Evolutionary conservation across 2,113 vertebrate species (phyloP).

Genomic region (Channa maculata): DNA sequence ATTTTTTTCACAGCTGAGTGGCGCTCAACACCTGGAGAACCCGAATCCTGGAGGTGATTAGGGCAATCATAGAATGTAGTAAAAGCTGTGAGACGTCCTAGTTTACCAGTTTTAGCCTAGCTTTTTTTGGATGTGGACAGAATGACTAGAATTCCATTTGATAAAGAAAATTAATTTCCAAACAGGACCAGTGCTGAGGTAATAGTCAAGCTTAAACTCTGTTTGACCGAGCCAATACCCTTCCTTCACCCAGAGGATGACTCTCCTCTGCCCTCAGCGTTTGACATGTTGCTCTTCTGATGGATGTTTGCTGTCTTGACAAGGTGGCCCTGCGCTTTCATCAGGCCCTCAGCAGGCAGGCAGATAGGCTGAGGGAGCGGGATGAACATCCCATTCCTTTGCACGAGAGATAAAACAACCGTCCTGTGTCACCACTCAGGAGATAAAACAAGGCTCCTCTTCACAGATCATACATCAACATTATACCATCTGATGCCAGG

Average conservation of each 20-base stretch:
- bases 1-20: no score
- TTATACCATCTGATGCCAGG: conserved; percentile 73
- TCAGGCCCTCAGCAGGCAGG: conserved; percentile 66
- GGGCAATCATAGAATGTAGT: background rate
- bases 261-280: conserved; percentile 53
- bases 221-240: conserved; percentile 32
- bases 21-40: no score
- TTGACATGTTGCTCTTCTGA: conserved; percentile 64
- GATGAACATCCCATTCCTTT: conserved; percentile 38
- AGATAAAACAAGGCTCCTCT: conserved; percentile 76
- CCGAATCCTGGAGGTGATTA: background rate
- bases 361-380: conserved; percentile 33
- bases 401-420: conserved; percentile 75
- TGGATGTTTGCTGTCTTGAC: conserved; percentile 74
- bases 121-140: no score
- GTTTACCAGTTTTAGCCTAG: no score
- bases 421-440: conserved; percentile 69
- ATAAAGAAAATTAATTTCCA: no score
- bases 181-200: conserved; percentile 4
- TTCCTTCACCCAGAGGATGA: conserved; percentile 44
- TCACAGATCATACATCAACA: conserved; percentile 82
- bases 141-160: no score
- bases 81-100: no score
- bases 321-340: conserved; percentile 77
- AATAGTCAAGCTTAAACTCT: conserved; percentile 32